Percentiles rank a stretch among this genome's conserved stretches.
phyloP scores from a whole-genome alignment of 2,113 vertebrate genomes.

The Holacanthus passer region DNA sequence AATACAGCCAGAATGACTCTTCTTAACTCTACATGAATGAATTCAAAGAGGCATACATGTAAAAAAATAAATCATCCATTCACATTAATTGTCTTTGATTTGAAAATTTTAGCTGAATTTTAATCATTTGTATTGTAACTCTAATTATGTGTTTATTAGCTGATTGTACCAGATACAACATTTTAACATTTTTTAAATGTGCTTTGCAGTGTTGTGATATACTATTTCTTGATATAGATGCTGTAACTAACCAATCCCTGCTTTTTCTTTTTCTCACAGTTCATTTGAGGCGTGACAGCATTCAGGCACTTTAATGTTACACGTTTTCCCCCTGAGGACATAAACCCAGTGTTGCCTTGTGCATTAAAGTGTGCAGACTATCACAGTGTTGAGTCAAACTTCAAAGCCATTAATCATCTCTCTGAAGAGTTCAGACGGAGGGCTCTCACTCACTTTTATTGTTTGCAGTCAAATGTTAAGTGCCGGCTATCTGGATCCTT shows the following conservation, averaged over 20 bases:
- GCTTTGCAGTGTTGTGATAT: background rate
- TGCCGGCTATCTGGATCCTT: constrained; percentile 35
- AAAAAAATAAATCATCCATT: background rate
- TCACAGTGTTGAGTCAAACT: constrained; percentile 48
- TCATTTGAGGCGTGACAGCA: constrained; percentile 58
- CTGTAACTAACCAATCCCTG: constrained; percentile 5
- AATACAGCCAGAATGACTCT: background rate
- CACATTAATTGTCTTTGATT: too few relatives aligned
- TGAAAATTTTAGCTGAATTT: too few relatives aligned
- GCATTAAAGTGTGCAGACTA: constrained; percentile 49
- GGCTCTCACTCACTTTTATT: constrained; percentile 10
- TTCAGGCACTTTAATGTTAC: constrained; percentile 5
- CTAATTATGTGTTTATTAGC: background rate
- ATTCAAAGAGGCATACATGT: background rate
- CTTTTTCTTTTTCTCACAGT: constrained; percentile 59
- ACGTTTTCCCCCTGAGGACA: constrained; percentile 24
- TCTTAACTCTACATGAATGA: background rate
- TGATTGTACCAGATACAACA: background rate
- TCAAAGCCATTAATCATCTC: constrained; percentile 36
- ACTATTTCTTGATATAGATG: background rate
- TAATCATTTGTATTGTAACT: background rate
- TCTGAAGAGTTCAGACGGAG: constrained; percentile 39
- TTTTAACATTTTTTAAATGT: background rate
- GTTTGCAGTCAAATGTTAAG: constrained; percentile 44
- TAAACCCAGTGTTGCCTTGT: constrained; percentile 52